These are phyloP conservation scores for Cydia strobilella DNA, from an alignment of 1,140 invertebrate genomes.

Conservation along the genomic window DNA sequence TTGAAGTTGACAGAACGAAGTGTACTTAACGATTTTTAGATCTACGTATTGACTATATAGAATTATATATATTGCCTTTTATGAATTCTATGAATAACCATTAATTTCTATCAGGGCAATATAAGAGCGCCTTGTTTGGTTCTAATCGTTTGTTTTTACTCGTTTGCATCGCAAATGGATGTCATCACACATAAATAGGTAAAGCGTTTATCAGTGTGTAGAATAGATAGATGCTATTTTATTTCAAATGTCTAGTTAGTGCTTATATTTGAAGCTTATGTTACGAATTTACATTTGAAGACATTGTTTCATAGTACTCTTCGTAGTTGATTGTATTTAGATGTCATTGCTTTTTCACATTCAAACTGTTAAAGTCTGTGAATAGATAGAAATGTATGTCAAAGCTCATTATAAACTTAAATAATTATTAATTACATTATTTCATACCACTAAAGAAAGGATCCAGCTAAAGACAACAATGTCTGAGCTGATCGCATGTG, in stretches of 20 bases:
- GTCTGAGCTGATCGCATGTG: too few species aligned
- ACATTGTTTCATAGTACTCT: not conserved
- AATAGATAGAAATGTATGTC: too few species aligned
- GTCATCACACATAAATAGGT: not conserved
- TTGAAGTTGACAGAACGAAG: too few species aligned
- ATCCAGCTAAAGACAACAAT: too few species aligned
- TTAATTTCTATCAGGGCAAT: not conserved
- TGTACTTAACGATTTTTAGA: too few species aligned
- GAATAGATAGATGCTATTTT: constrained; percentile 4
- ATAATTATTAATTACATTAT: too few species aligned
- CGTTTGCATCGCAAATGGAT: not conserved
- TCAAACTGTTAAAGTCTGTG: too few species aligned
- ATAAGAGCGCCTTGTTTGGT: not conserved
- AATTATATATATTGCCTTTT: too few species aligned
- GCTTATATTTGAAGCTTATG: not conserved
- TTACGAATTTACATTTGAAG: not conserved
- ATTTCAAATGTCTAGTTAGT: not conserved
- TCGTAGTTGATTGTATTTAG: not conserved
- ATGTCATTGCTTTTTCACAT: not conserved
- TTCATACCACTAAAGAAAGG: too few species aligned
- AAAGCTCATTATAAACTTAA: too few species aligned
- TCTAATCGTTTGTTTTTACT: constrained; percentile 1
- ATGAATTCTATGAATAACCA: not conserved
- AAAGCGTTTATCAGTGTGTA: not conserved
- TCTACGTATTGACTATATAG: too few species aligned